Conservation (phyloP, 2,113 vertebrate genomes). For the Hippocampus abdominalis region DNA sequence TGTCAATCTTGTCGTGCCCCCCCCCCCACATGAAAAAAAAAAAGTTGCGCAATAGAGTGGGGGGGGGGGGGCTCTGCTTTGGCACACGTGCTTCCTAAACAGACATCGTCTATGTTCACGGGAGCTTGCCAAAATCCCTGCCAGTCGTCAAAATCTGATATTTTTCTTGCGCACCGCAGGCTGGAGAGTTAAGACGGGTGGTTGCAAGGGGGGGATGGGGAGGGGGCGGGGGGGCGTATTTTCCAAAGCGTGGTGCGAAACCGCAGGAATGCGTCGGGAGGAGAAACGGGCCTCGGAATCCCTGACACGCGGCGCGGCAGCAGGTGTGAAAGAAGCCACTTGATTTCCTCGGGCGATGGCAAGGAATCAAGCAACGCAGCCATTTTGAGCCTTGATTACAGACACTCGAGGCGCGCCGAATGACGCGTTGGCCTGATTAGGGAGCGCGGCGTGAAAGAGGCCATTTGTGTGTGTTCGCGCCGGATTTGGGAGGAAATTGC, state of each 20-base stretch:
- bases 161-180: conserved; percentile 36
- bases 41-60: no score
- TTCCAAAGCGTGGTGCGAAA: conserved; percentile 55
- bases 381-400: neutral
- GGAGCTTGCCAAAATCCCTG: neutral
- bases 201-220: neutral
- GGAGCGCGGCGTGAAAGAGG: neutral
- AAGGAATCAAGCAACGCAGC: neutral
- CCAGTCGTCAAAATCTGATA: conserved; percentile 17
- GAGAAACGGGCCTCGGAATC: conserved; percentile 18
- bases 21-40: neutral
- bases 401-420: neutral
- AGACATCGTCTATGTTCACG: neutral
- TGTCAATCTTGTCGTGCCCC: neutral
- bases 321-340: conserved; percentile 6
- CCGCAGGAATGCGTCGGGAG: conserved; percentile 54
- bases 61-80: neutral
- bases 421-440: neutral
- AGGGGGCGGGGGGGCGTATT: neutral
- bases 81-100: neutral
- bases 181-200: conserved; percentile 10
- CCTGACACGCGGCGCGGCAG: conserved; percentile 24
- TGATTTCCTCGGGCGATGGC: neutral
- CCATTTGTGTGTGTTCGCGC: no score
- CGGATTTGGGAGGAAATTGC: no score